Percentiles rank a stretch among this genome's conserved stretches.
Conservation (phyloP, 2,888 invertebrate species). For the Sycophila texana region DNA sequence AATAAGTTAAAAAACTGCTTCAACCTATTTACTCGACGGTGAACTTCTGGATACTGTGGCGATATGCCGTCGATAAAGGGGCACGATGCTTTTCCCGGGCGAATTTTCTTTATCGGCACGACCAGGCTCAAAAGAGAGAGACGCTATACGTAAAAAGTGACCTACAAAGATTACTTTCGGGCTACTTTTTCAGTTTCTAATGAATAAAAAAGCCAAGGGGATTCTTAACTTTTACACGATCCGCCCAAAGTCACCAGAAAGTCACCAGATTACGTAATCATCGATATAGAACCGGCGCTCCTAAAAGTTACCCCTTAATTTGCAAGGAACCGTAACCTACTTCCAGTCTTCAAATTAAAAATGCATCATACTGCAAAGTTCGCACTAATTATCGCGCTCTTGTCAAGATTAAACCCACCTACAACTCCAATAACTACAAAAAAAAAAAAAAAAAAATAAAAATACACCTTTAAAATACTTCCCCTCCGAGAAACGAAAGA, state of each 20-base stretch:
- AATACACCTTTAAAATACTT: no score
- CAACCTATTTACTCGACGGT: no score
- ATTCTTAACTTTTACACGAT: not conserved
- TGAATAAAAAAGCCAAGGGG: conserved; percentile 22
- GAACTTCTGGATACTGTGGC: no score
- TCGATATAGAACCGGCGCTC: conserved; percentile 3
- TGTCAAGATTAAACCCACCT: no score
- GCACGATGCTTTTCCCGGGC: not conserved
- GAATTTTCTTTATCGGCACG: conserved; percentile 9
- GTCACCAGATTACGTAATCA: conserved; percentile 4
- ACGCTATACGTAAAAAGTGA: conserved; percentile 14
- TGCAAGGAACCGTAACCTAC: not conserved
- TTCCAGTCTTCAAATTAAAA: not conserved
- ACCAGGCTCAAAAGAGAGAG: not conserved
- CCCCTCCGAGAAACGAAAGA: no score
- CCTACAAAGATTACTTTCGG: conserved; percentile 36
- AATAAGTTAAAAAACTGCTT: no score
- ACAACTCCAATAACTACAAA: no score
- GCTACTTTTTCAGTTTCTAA: conserved; percentile 1
- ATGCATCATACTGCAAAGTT: no score
- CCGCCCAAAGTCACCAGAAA: not conserved
- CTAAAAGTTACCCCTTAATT: conserved; percentile 12
- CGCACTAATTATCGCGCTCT: no score
- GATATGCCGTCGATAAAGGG: no score
- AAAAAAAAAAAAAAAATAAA: no score